A percentile compares a stretch with the other conserved stretches of the same genome.
These are phyloP conservation scores for Phyllopteryx taeniolatus DNA, from an alignment of 2,113 vertebrate genomes.

Conservation along the genomic window DNA sequence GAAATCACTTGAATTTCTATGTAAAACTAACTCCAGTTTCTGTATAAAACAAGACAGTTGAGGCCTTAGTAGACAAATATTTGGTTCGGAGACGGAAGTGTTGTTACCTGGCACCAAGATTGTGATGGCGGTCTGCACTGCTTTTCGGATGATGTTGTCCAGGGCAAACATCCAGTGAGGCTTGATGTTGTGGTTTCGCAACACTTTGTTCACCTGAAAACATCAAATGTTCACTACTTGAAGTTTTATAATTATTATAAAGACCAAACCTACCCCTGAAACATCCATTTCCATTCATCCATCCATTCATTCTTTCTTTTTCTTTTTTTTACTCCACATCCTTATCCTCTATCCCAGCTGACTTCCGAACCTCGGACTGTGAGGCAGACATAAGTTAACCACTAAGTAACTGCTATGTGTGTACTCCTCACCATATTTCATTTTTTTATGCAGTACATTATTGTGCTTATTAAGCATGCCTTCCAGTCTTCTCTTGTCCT, in stretches of 20 bases:
- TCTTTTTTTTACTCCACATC: neutral
- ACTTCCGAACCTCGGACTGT: neutral
- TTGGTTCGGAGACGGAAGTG: slow-evolving; percentile 11
- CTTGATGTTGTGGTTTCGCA: slow-evolving; percentile 97
- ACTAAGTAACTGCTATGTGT: too few species aligned
- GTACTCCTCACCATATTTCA: too few species aligned
- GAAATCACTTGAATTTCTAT: too few species aligned
- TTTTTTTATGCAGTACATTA: neutral
- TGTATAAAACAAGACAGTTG: neutral
- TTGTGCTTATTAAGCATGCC: neutral
- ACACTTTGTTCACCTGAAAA: slow-evolving; percentile 93
- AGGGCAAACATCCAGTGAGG: slow-evolving; percentile 99
- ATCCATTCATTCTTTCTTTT: neutral
- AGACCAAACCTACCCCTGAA: neutral
- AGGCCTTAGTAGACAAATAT: neutral
- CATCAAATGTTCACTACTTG: slow-evolving; percentile 3
- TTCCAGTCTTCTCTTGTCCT: neutral
- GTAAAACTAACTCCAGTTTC: neutral
- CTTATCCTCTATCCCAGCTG: too few species aligned
- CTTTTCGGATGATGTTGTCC: slow-evolving; percentile 97
- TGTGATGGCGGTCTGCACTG: slow-evolving; percentile 95
- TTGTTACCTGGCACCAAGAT: slow-evolving; percentile 91
- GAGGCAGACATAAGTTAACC: too few species aligned
- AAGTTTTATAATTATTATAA: neutral
- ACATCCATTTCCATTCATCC: neutral